A percentile compares a stretch with the other conserved stretches of the same genome.
phyloP scores from a whole-genome alignment of 2,113 vertebrate species.

The Lepus americanus region DNA sequence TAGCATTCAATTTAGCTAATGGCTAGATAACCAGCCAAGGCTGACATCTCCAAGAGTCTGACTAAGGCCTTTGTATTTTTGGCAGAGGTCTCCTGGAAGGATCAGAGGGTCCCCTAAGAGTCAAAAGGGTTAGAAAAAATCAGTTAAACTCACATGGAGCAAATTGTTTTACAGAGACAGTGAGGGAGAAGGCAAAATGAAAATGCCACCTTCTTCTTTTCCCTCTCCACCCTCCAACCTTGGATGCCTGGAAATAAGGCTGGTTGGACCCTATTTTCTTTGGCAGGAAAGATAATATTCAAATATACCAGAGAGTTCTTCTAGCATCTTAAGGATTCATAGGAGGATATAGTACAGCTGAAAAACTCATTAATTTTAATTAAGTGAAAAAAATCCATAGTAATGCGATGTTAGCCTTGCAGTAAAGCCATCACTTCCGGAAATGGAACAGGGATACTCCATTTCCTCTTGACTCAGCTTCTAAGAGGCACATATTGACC shows the following conservation, averaged over 20 bases:
- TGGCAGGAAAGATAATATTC: background rate
- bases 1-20: background rate
- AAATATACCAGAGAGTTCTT: background rate
- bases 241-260: background rate
- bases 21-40: background rate
- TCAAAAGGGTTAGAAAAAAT: background rate
- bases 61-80: background rate
- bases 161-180: background rate
- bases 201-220: background rate
- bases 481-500: background rate
- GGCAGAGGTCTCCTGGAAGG: background rate
- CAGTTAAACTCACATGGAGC: background rate
- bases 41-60: background rate
- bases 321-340: background rate
- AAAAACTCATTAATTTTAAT: conserved; percentile 63
- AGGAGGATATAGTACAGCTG: background rate
- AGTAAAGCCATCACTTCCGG: background rate
- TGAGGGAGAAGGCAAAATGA: background rate
- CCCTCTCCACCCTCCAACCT: too few relatives aligned
- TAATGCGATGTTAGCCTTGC: conserved; percentile 11
- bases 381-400: conserved; percentile 45
- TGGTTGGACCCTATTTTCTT: background rate
- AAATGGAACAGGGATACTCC: background rate
- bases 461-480: background rate
- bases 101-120: background rate